Evolutionary conservation across 92 coral and sea anemone species (phyloP).

Genomic region (Pocillopora grandis): DNA sequence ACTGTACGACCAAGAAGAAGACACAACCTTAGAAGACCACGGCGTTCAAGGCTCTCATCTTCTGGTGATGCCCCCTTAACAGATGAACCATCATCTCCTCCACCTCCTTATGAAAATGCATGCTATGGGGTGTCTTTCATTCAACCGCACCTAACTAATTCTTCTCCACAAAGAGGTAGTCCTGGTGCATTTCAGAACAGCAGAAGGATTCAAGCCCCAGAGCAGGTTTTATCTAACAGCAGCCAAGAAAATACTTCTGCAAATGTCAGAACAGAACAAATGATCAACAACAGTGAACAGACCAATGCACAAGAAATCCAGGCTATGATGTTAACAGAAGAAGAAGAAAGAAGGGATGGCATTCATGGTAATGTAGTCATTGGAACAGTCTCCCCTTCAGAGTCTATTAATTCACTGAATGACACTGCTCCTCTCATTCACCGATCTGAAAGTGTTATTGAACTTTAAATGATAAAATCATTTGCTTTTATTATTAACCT

Average conservation of each 20-base stretch:
- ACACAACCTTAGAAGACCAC: slow-evolving; percentile 59
- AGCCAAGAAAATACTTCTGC: slow-evolving; percentile 4
- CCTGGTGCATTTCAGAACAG: background rate
- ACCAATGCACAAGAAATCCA: background rate
- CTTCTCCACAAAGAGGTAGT: background rate
- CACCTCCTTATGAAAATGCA: slow-evolving; percentile 68
- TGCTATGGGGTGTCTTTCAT: slow-evolving; percentile 21
- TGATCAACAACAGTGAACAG: background rate
- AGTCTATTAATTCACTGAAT: slow-evolving; percentile 24
- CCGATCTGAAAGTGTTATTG: slow-evolving; percentile 27
- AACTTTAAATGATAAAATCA: background rate
- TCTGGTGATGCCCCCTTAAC: slow-evolving; percentile 54
- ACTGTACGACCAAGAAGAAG: slow-evolving; percentile 68
- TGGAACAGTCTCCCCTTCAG: slow-evolving; percentile 33
- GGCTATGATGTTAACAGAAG: background rate
- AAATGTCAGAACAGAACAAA: background rate
- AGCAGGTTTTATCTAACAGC: background rate
- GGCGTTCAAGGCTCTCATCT: slow-evolving; percentile 50
- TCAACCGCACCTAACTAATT: slow-evolving; percentile 11
- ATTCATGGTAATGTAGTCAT: background rate
- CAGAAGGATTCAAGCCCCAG: background rate
- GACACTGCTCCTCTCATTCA: slow-evolving; percentile 31
- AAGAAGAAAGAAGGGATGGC: background rate
- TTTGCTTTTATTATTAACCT: background rate
- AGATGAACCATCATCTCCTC: slow-evolving; percentile 76